Evolutionary conservation across 2,888 invertebrate species (phyloP), one percentile per base, ranked within the genome.

Genomic region (Tricholauxania praeusta): DNA sequence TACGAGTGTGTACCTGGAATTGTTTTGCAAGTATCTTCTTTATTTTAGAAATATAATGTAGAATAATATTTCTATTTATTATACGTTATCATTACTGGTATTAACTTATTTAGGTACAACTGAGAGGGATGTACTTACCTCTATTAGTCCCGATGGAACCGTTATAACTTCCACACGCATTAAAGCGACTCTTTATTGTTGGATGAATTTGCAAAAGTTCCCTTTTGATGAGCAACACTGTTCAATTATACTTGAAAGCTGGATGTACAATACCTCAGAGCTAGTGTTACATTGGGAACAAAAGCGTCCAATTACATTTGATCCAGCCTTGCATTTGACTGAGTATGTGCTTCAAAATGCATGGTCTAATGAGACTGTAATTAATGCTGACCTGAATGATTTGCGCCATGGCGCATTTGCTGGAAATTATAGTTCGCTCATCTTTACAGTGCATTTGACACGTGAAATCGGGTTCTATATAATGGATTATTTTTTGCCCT

Each of bases 401-500:
- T 90, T 92, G 83, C 89, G 93, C 79, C 91, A 91, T 82, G 94
- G 94, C 48, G 93, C 93, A 87, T 91, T 91, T 81, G 95, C 92
- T 80, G 95, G 95, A 32, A 94, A 95, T 85, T 95, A 93, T 86
- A 95, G 95, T 82, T 91, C 93, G 0, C 89, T 95, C 19, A 92
- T 92, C 73, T 94, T 96, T 82, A 92, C 93, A 4, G 94, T 95
- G 80, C 92, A 93, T 81, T 87, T 96, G 62, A 92, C 92, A 1
- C 90, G 95, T 62, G 94, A 95, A 88, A 93, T 94, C 78, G 95
- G 95, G 39, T 95, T 93, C 84, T 96, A 96, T 84, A 89, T 96
- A 76, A 93, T 96, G 93, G 95, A 96, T 82, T 96, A 95, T 84
- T 96, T 94, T 80, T 90, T 96, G 76, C 96, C 96, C 3, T 95